A percentile compares a stretch with the other conserved stretches of the same genome.
These are phyloP conservation scores for Dendrocincla fuliginosa DNA, from an alignment of 2,797 vertebrate species.

Conservation along the genomic window DNA sequence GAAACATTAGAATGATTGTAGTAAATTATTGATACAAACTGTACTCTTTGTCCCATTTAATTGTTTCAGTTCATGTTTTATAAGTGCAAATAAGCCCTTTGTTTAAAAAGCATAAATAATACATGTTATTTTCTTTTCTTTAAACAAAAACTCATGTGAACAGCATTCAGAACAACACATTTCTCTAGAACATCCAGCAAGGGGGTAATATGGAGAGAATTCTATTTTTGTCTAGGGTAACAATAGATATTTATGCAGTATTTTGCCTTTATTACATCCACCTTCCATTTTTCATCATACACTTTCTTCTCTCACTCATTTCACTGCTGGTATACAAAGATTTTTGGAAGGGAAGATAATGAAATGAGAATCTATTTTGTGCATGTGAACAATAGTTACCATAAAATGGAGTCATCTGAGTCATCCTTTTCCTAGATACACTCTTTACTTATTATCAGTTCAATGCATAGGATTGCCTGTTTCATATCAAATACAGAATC, in stretches of 20 bases:
- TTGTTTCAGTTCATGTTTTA: conserved; percentile 1
- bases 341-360: neutral
- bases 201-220: neutral
- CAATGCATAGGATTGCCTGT: neutral
- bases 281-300: neutral
- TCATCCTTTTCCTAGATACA: neutral
- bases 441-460: neutral
- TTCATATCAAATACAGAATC: neutral
- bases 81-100: neutral
- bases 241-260: neutral
- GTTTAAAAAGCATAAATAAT: neutral
- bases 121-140: neutral
- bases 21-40: conserved; percentile 3
- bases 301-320: neutral
- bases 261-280: neutral
- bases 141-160: neutral
- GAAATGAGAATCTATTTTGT: neutral
- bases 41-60: conserved; percentile 5
- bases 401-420: neutral
- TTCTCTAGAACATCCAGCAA: neutral
- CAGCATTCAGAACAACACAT: neutral
- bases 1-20: conserved; percentile 1
- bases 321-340: neutral
- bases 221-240: neutral
- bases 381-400: neutral